Percentiles rank a stretch among this genome's conserved stretches.
These are phyloP conservation scores for Leptopilina myrica DNA, from an alignment of 2,888 invertebrate species.

Conservation along the genomic window DNA sequence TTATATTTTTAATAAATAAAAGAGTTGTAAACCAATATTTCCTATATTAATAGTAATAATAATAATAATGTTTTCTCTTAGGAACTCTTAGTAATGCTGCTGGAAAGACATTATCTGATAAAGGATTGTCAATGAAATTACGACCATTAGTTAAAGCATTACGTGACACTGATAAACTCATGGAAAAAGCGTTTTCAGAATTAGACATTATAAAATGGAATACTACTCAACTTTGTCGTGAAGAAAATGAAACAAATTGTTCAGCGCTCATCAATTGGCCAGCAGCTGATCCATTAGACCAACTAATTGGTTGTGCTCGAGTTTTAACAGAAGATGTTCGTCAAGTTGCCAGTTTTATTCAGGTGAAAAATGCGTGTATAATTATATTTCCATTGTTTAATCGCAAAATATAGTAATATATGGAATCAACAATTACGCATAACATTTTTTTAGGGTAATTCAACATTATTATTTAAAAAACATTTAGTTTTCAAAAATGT, in stretches of 20 bases:
- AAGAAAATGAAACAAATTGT: conserved; percentile 77
- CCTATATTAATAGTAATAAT: too few species aligned
- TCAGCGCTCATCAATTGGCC: conserved; percentile 72
- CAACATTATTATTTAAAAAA: conserved; percentile 86
- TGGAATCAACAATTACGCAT: not conserved
- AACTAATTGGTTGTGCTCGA: conserved; percentile 90
- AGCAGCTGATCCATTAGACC: conserved; percentile 88
- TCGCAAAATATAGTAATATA: too few species aligned
- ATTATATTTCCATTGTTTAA: not conserved
- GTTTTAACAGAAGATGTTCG: conserved; percentile 93
- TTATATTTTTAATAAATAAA: too few species aligned
- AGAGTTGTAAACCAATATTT: too few species aligned
- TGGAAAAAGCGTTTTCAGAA: conserved; percentile 86
- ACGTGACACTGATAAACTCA: conserved; percentile 87
- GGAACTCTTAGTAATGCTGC: conserved; percentile 90
- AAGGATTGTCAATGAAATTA: conserved; percentile 85
- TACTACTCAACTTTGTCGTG: conserved; percentile 80
- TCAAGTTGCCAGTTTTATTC: conserved; percentile 93
- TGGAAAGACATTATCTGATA: conserved; percentile 85
- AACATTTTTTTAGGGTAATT: conserved; percentile 81
- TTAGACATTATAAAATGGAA: conserved; percentile 90
- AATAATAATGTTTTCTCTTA: conserved; percentile 44
- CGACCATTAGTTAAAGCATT: conserved; percentile 88
- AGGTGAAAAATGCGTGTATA: conserved; percentile 60
- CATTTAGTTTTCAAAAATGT: conserved; percentile 77